Evolutionary conservation across 2,113 vertebrate species (phyloP).

Genomic region (Mellivora capensis): DNA sequence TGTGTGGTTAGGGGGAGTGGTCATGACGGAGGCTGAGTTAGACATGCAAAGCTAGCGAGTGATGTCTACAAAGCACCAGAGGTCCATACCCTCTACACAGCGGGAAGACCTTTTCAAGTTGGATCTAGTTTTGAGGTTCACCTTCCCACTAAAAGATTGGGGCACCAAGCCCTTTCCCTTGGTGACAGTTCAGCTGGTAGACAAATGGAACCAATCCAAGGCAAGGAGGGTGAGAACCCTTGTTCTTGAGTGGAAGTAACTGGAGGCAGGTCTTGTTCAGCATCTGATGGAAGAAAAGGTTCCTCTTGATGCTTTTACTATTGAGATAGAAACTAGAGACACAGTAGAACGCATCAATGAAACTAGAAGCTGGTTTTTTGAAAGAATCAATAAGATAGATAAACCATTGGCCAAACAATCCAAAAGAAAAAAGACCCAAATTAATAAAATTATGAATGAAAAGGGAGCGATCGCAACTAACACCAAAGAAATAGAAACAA

Average conservation of each 20-base stretch:
- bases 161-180: not conserved
- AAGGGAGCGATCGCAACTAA: too few relatives aligned
- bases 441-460: too few relatives aligned
- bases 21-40: not conserved
- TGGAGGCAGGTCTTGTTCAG: not conserved
- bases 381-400: too few relatives aligned
- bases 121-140: not conserved
- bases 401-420: too few relatives aligned
- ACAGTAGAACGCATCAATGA: too few relatives aligned
- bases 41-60: not conserved
- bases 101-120: not conserved
- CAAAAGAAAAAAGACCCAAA: too few relatives aligned
- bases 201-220: not conserved
- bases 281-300: not conserved
- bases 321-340: not conserved
- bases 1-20: not conserved
- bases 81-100: not conserved
- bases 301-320: not conserved
- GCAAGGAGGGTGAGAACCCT: not conserved
- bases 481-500: too few relatives aligned
- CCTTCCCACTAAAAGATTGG: not conserved
- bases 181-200: not conserved
- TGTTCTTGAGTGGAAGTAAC: not conserved
- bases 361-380: too few relatives aligned
- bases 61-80: not conserved